Evolutionary conservation across 2,888 invertebrate genomes (phyloP).

Genomic region (Amaurobius ferox): DNA sequence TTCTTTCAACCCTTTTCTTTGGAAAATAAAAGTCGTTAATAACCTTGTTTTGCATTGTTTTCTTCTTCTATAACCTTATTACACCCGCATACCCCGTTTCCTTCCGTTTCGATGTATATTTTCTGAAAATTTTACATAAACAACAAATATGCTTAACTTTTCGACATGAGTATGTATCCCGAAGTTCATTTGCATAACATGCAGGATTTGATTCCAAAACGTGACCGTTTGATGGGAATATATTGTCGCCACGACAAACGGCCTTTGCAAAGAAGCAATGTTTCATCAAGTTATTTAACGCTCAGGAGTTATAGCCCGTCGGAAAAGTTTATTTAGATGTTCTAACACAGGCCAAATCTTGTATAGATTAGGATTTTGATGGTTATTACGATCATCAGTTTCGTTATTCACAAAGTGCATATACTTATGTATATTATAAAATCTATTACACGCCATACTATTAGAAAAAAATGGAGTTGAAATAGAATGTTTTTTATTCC

Average conservation of each 20-base stretch:
- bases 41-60: no score
- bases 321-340: slow-evolving; percentile 1
- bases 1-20: no score
- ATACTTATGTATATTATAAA: background rate
- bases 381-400: slow-evolving; percentile 10
- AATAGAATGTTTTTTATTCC: slow-evolving; percentile 2
- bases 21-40: no score
- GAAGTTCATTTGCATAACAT: background rate
- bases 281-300: background rate
- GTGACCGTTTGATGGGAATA: background rate
- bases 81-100: no score
- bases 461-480: background rate
- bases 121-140: no score
- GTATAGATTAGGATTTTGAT: background rate
- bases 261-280: background rate
- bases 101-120: no score
- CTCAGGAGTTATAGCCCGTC: slow-evolving; percentile 8
- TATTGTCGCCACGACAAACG: background rate
- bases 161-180: no score
- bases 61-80: no score
- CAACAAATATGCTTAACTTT: no score
- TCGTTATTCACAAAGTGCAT: slow-evolving; percentile 5
- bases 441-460: background rate
- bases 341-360: slow-evolving; percentile 2
- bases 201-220: slow-evolving; percentile 7